A percentile compares a stretch with the other conserved stretches of the same genome.
Evolutionary conservation across 2,797 vertebrate species (phyloP).

Genomic region (Typhlichthys subterraneus): DNA sequence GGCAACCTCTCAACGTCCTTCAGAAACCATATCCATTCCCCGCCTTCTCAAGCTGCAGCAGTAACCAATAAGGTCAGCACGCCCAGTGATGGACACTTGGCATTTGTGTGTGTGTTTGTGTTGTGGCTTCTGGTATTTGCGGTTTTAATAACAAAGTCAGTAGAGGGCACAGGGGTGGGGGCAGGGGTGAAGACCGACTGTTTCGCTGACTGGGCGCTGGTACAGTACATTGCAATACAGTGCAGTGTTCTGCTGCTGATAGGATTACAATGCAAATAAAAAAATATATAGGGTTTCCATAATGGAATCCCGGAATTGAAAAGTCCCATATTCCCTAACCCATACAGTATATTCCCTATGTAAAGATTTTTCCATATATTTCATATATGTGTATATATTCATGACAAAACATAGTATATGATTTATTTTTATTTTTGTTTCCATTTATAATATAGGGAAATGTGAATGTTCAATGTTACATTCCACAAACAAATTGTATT

Average conservation of each 20-base stretch:
- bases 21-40: constrained; percentile 38
- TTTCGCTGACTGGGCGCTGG: constrained; percentile 27
- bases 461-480: too few species aligned
- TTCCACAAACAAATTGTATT: too few species aligned
- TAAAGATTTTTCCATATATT: too few species aligned
- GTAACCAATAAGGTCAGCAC: constrained; percentile 41
- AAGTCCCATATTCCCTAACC: too few species aligned
- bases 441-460: too few species aligned
- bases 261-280: not conserved
- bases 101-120: constrained; percentile 52
- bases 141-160: constrained; percentile 57
- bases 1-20: constrained; percentile 19
- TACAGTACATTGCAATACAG: not conserved
- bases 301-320: not conserved
- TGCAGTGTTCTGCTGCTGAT: not conserved
- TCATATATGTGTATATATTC: too few species aligned
- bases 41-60: constrained; percentile 3
- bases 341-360: too few species aligned
- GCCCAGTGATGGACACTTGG: constrained; percentile 60
- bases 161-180: not conserved
- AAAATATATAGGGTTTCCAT: not conserved
- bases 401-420: too few species aligned
- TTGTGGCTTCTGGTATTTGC: constrained; percentile 57
- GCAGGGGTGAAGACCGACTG: constrained; percentile 26
- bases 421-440: too few species aligned